phyloP scores from a whole-genome alignment of 2,888 invertebrate species.

The Siphlonurus alternatus region DNA sequence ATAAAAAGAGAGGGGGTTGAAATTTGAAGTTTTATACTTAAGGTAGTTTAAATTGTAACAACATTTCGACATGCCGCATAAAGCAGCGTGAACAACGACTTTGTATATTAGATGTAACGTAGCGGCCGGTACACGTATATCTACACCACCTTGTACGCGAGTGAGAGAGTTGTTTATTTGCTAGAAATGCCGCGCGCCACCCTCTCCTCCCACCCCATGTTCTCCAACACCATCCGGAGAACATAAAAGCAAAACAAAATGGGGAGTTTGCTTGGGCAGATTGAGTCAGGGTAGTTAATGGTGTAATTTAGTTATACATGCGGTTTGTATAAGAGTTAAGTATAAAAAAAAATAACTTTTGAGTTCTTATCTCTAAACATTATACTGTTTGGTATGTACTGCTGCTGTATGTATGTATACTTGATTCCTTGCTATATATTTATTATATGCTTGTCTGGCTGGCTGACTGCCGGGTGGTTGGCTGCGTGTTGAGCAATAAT shows the following conservation, averaged over 20 bases:
- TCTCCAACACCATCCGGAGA: too few relatives aligned
- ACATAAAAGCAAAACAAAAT: neutral
- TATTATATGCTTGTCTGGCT: too few relatives aligned
- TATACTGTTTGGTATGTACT: neutral
- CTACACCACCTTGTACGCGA: neutral
- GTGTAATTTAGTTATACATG: neutral
- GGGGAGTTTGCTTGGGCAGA: neutral
- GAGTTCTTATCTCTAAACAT: too few relatives aligned
- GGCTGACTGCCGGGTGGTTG: neutral
- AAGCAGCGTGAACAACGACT: neutral
- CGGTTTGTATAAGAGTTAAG: too few relatives aligned
- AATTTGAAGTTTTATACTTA: too few relatives aligned
- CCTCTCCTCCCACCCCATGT: too few relatives aligned
- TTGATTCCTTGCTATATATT: too few relatives aligned
- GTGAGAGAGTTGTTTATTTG: neutral
- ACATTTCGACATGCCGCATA: neutral
- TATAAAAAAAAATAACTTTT: too few relatives aligned
- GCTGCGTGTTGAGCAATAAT: constrained; percentile 2
- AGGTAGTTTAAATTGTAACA: neutral
- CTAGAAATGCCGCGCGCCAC: too few relatives aligned
- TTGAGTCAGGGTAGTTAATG: neutral
- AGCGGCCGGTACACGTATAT: neutral
- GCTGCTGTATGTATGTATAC: neutral
- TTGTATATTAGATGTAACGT: too few relatives aligned
- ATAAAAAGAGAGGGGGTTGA: too few relatives aligned